Base-by-base conservation (phyloP, 2,797 vertebrate genomes). In the Falco peregrinus region DNA sequence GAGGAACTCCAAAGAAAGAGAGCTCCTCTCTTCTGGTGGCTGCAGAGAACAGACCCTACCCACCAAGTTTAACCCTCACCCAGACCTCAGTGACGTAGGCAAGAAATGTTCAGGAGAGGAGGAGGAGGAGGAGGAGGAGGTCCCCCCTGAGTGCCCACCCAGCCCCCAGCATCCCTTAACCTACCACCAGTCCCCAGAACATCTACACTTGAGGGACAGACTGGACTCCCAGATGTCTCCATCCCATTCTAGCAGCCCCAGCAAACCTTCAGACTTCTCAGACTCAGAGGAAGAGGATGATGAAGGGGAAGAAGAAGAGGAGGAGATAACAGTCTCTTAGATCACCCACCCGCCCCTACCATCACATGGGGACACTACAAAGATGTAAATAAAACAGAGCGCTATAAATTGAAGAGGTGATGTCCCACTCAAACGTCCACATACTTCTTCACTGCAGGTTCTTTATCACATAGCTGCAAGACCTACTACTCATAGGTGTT, bases 321-420 rank as follows among this genome's bases (percentile, higher is more conserved):
- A 99, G 98, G 99, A 99, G 97, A 99, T 99, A 91, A 99, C 99
- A 2, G 99, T 99, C 91, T 99, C 99, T 73, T 99, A 99, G 98
- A 64, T 86, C 56, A 22, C 75, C 43, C 53, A 54, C 51, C 82
- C 15, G n/a, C 47, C 60, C 74, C 61, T 29, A 3, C 79, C 63
- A 5, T 54, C 75, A 65, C 79, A 39, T 2, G 45, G 91, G 84
- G 94, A 97, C 90, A 89, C 43, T 97, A 88, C 91, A 94, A 93
- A 96, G 65, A 82, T 97, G 90, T 97, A 97, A 94, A 96, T 94
- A 95, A 54, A 82, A 24, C 48, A 56, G 80, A 97, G 93, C 25
- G 91, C 95, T 97, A 95, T 95, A 87, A 97, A 97, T 97, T 96
- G 96, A 97, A 98, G 97, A 98, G 97, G 95, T 95, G 96, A 95